A percentile compares a stretch with the other conserved stretches of the same genome.
phyloP scores from a whole-genome alignment of 2,113 vertebrate species.

The Ctenodactylus gundi region DNA sequence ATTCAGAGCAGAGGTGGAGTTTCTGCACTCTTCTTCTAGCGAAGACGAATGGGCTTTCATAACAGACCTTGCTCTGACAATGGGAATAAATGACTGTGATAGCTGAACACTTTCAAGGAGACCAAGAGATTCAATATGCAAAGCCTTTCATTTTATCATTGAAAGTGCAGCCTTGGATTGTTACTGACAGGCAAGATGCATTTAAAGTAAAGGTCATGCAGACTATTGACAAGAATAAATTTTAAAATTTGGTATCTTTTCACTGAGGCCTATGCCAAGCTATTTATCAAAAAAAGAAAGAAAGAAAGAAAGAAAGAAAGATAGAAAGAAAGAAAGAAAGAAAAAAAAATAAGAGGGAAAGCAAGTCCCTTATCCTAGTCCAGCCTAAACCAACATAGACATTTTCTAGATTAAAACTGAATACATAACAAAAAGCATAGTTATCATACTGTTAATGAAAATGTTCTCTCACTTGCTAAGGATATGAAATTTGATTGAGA shows the following conservation, averaged over 20 bases:
- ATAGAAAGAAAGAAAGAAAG: conserved; percentile 1
- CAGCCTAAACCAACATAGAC: conserved; percentile 61
- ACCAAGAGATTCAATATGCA: conserved; percentile 87
- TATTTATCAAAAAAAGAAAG: conserved; percentile 80
- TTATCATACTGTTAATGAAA: conserved; percentile 64
- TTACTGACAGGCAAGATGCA: conserved; percentile 86
- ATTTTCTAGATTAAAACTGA: conserved; percentile 73
- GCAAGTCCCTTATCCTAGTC: conserved; percentile 27
- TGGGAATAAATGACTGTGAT: conserved; percentile 89
- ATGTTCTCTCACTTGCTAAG: conserved; percentile 15
- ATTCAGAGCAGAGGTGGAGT: conserved; percentile 83
- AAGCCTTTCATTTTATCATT: conserved; percentile 87
- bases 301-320: not conserved
- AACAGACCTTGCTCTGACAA: conserved; percentile 89
- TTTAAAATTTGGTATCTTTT: conserved; percentile 87
- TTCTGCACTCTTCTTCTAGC: conserved; percentile 82
- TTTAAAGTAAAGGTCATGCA: conserved; percentile 88
- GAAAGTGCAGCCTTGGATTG: conserved; percentile 87
- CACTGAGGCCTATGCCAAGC: conserved; percentile 75
- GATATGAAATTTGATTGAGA: conserved; percentile 45
- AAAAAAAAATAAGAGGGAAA: not conserved
- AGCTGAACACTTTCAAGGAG: conserved; percentile 87
- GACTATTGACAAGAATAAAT: conserved; percentile 89
- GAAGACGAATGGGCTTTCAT: conserved; percentile 88
- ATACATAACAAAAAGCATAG: conserved; percentile 31